These are phyloP conservation scores for Chaenodraco wilsoni DNA, from an alignment of 2,797 vertebrate genomes.

Conservation along the genomic window DNA sequence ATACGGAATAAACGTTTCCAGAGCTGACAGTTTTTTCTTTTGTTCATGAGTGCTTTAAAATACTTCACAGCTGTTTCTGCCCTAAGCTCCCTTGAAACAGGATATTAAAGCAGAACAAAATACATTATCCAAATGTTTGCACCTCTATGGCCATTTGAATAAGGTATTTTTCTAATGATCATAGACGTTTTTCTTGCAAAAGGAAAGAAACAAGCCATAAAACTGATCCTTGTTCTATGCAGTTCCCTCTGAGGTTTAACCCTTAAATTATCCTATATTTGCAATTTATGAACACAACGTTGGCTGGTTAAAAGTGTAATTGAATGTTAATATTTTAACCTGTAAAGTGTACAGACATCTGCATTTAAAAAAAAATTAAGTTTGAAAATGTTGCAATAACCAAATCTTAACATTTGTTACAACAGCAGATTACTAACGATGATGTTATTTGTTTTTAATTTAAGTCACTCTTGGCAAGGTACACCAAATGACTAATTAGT, in stretches of 20 bases:
- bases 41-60: slow-evolving; percentile 11
- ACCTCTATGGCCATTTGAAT: background rate
- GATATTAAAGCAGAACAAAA: slow-evolving; percentile 13
- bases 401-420: background rate
- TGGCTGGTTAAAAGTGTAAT: background rate
- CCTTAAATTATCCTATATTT: background rate
- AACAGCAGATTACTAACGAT: background rate
- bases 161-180: background rate
- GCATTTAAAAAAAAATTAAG: background rate
- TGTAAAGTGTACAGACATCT: background rate
- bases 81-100: background rate
- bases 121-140: slow-evolving; percentile 22
- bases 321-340: background rate
- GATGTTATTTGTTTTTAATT: background rate
- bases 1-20: slow-evolving; percentile 27
- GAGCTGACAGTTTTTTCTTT: slow-evolving; percentile 28
- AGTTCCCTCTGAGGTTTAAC: background rate
- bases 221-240: background rate
- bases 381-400: background rate
- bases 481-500: background rate
- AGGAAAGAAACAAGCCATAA: slow-evolving; percentile 1
- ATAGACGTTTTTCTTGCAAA: slow-evolving; percentile 16
- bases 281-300: too few relatives aligned
- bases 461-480: background rate
- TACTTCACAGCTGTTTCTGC: slow-evolving; percentile 11